A percentile compares a stretch with the other conserved stretches of the same genome.
These are phyloP conservation scores for Speoplatyrhinus poulsoni DNA, from an alignment of 2,113 vertebrate genomes.

Conservation along the genomic window DNA sequence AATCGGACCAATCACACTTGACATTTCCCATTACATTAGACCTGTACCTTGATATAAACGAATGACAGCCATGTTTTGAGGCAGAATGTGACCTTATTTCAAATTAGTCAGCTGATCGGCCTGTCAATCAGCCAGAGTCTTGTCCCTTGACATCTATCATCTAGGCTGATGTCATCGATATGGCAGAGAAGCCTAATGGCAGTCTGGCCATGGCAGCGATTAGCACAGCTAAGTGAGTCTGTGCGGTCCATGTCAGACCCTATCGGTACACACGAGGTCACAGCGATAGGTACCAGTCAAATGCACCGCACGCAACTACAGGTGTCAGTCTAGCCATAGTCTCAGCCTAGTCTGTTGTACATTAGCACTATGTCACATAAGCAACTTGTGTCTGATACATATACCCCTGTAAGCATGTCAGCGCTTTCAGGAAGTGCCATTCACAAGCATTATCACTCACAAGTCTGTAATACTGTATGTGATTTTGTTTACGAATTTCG, in stretches of 20 bases:
- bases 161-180: conserved; percentile 46
- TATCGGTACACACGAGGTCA: conserved; percentile 44
- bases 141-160: conserved; percentile 44
- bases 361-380: too few relatives aligned
- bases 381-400: too few relatives aligned
- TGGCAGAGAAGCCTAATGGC: conserved; percentile 46
- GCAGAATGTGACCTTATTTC: conserved; percentile 41
- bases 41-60: conserved; percentile 10
- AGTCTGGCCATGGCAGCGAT: conserved; percentile 44
- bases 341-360: too few relatives aligned
- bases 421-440: too few relatives aligned
- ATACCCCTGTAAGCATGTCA: too few relatives aligned
- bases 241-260: conserved; percentile 38
- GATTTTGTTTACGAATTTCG: too few relatives aligned
- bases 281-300: conserved; percentile 52
- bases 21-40: conserved; percentile 12
- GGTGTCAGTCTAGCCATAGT: too few relatives aligned
- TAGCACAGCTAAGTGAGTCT: conserved; percentile 57
- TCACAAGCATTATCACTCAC: too few relatives aligned
- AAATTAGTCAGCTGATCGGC: conserved; percentile 28
- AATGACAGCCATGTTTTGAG: conserved; percentile 8
- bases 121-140: conserved; percentile 29
- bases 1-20: conserved; percentile 9
- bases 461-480: too few relatives aligned
- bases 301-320: conserved; percentile 22